Base-by-base conservation (phyloP, 2,888 invertebrate species). In the Drosophila recens region DNA sequence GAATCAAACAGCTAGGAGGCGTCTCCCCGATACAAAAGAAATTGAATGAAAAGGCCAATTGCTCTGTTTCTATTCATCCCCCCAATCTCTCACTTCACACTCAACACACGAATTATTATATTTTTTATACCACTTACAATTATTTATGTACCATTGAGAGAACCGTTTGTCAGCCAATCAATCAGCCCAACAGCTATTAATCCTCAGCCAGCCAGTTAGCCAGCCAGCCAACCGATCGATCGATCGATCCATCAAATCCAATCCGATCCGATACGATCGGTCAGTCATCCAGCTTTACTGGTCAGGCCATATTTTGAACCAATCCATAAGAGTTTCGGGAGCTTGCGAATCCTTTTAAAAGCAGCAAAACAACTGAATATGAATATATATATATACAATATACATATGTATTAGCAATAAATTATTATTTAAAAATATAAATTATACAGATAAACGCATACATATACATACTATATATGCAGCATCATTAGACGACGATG, bases 401-500 rank as follows among this genome's bases (percentile, higher is more conserved):
- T 63, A 79, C 66, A 79, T 75, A 77, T 86, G 82, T 79, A 81
- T 63, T 79, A 83, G 79, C 51, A 72, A 69, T 84, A 75, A 79
- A 82, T 75, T 82, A 86, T 81, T 72, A 79, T 81, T 86, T 83
- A 67, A 80, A 74, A 72, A 68, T 71, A 76, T 56, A 57, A 45
- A 57, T 57, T 56, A 48, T 72, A 78, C 78, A 68, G 59, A 53
- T 62, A 61, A 61, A 73, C 48, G 52, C 63, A 69, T 34, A 23
- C 34, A 56, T 34, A 45, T 46, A 46, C 23, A n/a, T 3, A 23
- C 17, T 27, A 45, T 27, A 46, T 30, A 20, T 45, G 49, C 17
- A 56, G 17, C 17, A 17, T 43, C 15, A 38, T 52, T 52, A n/a
- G 34, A 34, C 51, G 34, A 20, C 11, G 48, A 15, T 23, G 17